Conservation (phyloP, 2,888 invertebrate species). For the Dermolepida albohirtum region DNA sequence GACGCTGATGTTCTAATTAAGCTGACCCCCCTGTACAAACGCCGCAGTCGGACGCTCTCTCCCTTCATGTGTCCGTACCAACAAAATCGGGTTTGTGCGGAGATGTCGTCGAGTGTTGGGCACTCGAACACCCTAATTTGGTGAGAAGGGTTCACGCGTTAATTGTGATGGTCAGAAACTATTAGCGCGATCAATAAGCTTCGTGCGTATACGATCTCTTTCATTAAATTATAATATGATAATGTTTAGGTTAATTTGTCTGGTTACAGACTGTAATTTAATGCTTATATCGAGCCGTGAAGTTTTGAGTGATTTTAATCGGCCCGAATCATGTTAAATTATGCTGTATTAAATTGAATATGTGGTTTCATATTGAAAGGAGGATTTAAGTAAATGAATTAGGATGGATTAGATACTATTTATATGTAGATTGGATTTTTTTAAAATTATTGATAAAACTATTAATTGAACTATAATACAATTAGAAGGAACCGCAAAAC, state of each 20-base stretch:
- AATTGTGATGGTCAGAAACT: conserved; percentile 7
- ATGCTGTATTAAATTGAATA: background rate
- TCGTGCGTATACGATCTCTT: background rate
- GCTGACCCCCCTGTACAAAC: conserved; percentile 7
- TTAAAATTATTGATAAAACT: too few relatives aligned
- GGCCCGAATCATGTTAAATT: too few relatives aligned
- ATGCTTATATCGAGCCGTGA: too few relatives aligned
- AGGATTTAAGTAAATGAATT: too few relatives aligned
- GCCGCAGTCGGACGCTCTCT: background rate
- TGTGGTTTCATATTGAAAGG: background rate
- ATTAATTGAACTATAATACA: too few relatives aligned
- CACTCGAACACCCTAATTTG: conserved; percentile 9
- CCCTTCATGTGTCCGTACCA: background rate
- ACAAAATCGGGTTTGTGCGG: background rate
- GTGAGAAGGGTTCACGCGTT: conserved; percentile 2
- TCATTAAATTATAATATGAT: conserved; percentile 17
- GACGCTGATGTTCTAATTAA: conserved; percentile 29
- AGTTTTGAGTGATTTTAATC: too few relatives aligned
- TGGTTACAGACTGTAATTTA: too few relatives aligned
- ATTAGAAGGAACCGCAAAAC: too few relatives aligned
- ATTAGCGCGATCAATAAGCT: conserved; percentile 20
- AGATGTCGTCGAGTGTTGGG: background rate
- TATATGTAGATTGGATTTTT: too few relatives aligned
- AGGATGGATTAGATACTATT: too few relatives aligned
- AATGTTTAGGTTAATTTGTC: too few relatives aligned